Base-by-base conservation (phyloP, 30 jellyfish, hydroid and myxozoan species). In the Turritopsis rubra region DNA sequence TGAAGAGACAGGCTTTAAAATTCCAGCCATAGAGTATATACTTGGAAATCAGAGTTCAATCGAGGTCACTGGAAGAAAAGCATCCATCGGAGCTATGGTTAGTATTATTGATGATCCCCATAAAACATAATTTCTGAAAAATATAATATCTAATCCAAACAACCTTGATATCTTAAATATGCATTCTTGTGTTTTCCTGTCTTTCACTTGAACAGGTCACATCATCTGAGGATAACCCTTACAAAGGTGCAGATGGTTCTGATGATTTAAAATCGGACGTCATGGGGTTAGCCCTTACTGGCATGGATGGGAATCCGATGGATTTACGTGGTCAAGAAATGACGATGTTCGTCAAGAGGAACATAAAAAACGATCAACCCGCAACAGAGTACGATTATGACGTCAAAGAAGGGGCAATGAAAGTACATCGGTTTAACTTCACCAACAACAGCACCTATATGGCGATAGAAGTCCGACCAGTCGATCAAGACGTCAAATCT, bases 61-160 rank as follows among this genome's bases (percentile, higher is more conserved):
- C 21, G 84, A 85, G 65, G 86, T 72, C 16, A 26, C 96, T 66
- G 98, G 94, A 0, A 71, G 83, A 17, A 73, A 72, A 52, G 75
- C 85, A 71, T 92, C 98, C 13, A 90, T 92, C 52, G 98, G 96
- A 8, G 98, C 98, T 1, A 91, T 91, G 96, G 97, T 91, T 28
- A 28, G 16, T 17, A 72, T 17, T 71, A 17, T n/a, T n/a, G n/a
- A n/a, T n/a, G n/a, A n/a, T n/a, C n/a, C n/a, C n/a, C n/a, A n/a
- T n/a, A n/a, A n/a, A n/a, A n/a, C n/a, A n/a, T n/a, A n/a, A n/a
- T n/a, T n/a, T n/a, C n/a, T n/a, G n/a, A n/a, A n/a, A n/a, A n/a
- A n/a, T n/a, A n/a, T n/a, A n/a, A n/a, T n/a, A n/a, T n/a, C n/a
- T n/a, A n/a, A n/a, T n/a, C n/a, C n/a, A n/a, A n/a, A n/a, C n/a